phyloP scores from a whole-genome alignment of 2,888 invertebrate genomes.

The Torymus aiolomorphi region DNA sequence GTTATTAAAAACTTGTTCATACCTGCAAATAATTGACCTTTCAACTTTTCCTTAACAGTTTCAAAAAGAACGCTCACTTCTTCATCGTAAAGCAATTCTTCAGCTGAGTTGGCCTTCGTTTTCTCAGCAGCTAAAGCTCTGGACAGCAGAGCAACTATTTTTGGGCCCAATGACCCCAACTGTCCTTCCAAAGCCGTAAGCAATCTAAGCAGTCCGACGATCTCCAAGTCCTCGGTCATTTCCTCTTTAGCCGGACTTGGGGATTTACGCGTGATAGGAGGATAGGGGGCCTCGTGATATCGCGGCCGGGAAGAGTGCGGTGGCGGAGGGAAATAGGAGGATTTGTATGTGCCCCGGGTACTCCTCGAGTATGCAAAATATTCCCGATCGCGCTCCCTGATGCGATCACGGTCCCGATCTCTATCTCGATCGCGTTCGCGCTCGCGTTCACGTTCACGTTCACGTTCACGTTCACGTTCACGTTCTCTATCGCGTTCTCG shows the following conservation, averaged over 20 bases:
- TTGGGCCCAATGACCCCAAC: constrained; percentile 89
- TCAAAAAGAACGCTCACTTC: constrained; percentile 86
- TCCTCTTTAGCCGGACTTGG: constrained; percentile 69
- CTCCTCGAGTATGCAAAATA: constrained; percentile 61
- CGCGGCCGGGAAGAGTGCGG: constrained; percentile 55
- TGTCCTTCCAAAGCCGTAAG: constrained; percentile 89
- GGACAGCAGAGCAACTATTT: constrained; percentile 85
- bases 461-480: constrained; percentile 42
- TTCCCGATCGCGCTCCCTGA: constrained; percentile 48
- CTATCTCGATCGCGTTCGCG: constrained; percentile 44
- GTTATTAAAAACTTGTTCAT: constrained; percentile 70
- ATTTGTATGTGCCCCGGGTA: constrained; percentile 54
- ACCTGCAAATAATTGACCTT: constrained; percentile 85
- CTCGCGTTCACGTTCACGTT: constrained; percentile 43
- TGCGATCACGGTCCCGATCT: constrained; percentile 39
- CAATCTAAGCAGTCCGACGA: constrained; percentile 80
- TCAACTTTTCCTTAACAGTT: constrained; percentile 90
- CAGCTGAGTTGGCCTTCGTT: constrained; percentile 83
- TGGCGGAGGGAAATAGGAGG: constrained; percentile 14
- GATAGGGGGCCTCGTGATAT: constrained; percentile 70
- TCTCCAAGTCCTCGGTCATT: constrained; percentile 70
- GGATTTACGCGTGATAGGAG: constrained; percentile 64
- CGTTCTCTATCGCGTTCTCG: constrained; percentile 50
- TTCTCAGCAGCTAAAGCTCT: constrained; percentile 88
- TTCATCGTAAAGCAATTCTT: constrained; percentile 84